Percentiles rank a stretch among this genome's conserved stretches.
These are phyloP conservation scores for Catocala sponsa DNA, from an alignment of 2,888 invertebrate species.

Conservation along the genomic window DNA sequence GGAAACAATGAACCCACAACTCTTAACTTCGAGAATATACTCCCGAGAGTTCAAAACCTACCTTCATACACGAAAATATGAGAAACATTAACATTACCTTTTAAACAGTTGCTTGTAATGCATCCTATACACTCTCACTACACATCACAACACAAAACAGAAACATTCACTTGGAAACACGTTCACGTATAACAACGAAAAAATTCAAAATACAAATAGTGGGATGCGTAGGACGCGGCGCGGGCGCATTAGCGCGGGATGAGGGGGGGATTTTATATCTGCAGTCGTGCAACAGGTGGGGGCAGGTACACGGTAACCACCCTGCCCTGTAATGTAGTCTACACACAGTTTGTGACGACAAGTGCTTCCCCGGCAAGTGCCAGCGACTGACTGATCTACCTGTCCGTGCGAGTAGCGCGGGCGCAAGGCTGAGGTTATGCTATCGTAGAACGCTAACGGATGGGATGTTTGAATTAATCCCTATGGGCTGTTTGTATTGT, in stretches of 20 bases:
- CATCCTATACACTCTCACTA: constrained; percentile 70
- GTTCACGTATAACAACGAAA: constrained; percentile 64
- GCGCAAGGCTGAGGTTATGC: constrained; percentile 43
- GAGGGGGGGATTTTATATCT: constrained; percentile 38
- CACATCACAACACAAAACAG: constrained; percentile 64
- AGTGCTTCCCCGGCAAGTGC: constrained; percentile 64
- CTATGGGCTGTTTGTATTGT: constrained; percentile 18
- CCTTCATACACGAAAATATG: constrained; percentile 9
- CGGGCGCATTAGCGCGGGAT: constrained; percentile 53
- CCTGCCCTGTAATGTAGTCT: constrained; percentile 17
- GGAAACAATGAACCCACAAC: too few relatives aligned
- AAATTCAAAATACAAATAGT: constrained; percentile 71
- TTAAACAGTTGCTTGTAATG: constrained; percentile 84
- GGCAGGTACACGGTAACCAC: constrained; percentile 42
- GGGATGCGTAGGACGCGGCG: constrained; percentile 61
- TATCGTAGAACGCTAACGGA: constrained; percentile 38
- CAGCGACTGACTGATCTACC: constrained; percentile 60
- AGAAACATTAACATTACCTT: constrained; percentile 71
- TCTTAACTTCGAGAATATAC: too few relatives aligned
- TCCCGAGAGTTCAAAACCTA: background rate
- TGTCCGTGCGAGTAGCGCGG: constrained; percentile 39
- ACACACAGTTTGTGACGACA: constrained; percentile 38
- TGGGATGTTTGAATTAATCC: constrained; percentile 51
- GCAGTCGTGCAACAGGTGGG: constrained; percentile 42
- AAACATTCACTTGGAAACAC: constrained; percentile 53